Percentiles rank a stretch among this genome's conserved stretches.
Evolutionary conservation across 2,888 invertebrate genomes (phyloP).

Genomic region (Heliconius ismenius): DNA sequence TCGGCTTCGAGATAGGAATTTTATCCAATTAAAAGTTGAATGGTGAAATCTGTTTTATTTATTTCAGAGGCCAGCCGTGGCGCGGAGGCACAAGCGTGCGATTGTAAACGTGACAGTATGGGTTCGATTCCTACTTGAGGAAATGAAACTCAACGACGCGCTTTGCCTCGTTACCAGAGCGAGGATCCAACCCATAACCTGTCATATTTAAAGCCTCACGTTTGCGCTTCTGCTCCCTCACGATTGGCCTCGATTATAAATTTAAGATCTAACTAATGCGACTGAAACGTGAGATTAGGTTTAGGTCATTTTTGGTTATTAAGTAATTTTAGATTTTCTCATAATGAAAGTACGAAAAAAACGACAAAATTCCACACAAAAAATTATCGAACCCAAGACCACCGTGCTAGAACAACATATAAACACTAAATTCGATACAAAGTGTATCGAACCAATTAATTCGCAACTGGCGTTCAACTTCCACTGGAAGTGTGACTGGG

Average conservation of each 20-base stretch:
- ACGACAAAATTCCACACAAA: not conserved
- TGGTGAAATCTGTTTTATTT: not conserved
- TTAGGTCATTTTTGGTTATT: no score
- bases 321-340: no score
- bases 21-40: not conserved
- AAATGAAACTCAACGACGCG: not conserved
- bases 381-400: not conserved
- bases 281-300: no score
- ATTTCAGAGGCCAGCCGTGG: not conserved
- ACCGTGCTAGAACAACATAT: not conserved
- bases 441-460: not conserved
- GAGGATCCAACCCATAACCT: no score
- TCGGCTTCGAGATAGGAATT: not conserved
- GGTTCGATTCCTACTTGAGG: not conserved
- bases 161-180: no score
- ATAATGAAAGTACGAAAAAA: no score
- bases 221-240: no score
- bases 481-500: not conserved
- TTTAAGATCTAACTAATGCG: no score
- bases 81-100: not conserved
- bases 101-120: not conserved
- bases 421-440: not conserved
- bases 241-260: no score
- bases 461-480: not conserved
- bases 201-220: no score